Evolutionary conservation across 2,888 invertebrate genomes (phyloP), one percentile per base, ranked within the genome.

Genomic region (Xestobium rufovillosum): DNA sequence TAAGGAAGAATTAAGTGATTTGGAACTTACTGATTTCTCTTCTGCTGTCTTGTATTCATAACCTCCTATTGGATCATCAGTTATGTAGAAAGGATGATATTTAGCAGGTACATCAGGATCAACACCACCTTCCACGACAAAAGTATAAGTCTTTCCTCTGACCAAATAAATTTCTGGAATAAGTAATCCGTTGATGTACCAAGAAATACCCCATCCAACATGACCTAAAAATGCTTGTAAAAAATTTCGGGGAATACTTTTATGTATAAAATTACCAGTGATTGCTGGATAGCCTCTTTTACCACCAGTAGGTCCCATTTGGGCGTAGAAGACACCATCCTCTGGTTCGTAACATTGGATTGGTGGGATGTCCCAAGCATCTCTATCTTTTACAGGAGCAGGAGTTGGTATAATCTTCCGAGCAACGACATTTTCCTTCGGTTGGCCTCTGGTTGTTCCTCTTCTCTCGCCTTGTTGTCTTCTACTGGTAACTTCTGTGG

Each of bases 31-130:
- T 72, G 79, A 71, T 63, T 76, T 82, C 63, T 92, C 90, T 49
- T 83, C 81, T 0, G 81, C 74, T 1, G 78, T 79, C 65, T 89
- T 90, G 62, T 89, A 81, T 52, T 79, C 78, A 61, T 82, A 92
- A 1, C 92, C 92, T 19, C 92, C 92, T n/a, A 90, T 73, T 0
- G 88, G 78, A 65, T 92, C 91, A 58, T 91, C 85, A 19, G 91
- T 90, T 56, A 94, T 91, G 66, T 88, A 88, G 71, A 94, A 89
- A 26, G 92, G 92, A 68, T 94, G 92, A 62, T 87, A 90, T 47
- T 80, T 75, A 6, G 91, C 89, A 0, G 90, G 83, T 26, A 75
- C 69, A 13, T 80, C 78, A 0, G 85, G 75, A 63, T 92, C 77
- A 26, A 75, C 68, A 12, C 92, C 94, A 1, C 87, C 91, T 65